Percentiles rank a stretch among this genome's conserved stretches.
These are phyloP conservation scores for Hypercompe scribonia DNA, from an alignment of 2,888 invertebrate species.

Conservation along the genomic window DNA sequence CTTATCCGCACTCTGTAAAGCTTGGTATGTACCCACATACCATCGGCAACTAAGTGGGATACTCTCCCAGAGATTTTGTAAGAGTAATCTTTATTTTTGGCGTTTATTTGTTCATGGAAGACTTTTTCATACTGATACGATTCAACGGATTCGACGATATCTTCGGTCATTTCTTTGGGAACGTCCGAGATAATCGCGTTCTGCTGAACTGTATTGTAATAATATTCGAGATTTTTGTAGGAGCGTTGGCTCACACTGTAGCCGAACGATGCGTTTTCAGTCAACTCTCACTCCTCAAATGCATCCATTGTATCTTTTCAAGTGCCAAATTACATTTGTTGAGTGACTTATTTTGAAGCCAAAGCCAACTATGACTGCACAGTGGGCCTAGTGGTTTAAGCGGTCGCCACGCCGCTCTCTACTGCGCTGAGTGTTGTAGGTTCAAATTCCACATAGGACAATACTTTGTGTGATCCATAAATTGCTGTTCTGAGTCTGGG, in stretches of 20 bases:
- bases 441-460: too few species aligned
- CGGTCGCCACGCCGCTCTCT: too few species aligned
- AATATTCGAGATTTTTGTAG: constrained; percentile 55
- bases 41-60: constrained; percentile 93
- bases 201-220: constrained; percentile 63
- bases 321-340: too few species aligned
- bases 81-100: constrained; percentile 97
- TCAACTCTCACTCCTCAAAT: too few species aligned
- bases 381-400: too few species aligned
- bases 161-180: constrained; percentile 89
- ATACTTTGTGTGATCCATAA: too few species aligned
- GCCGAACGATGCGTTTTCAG: constrained; percentile 79
- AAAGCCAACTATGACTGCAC: too few species aligned
- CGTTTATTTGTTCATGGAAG: constrained; percentile 95
- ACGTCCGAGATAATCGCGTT: constrained; percentile 88
- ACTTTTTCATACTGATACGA: constrained; percentile 94
- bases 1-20: constrained; percentile 93
- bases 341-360: too few species aligned
- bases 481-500: too few species aligned
- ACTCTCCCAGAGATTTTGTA: constrained; percentile 98
- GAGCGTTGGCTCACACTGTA: constrained; percentile 85
- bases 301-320: too few species aligned
- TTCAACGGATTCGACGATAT: constrained; percentile 79
- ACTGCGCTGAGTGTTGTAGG: too few species aligned
- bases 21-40: constrained; percentile 94